phyloP scores from a whole-genome alignment of 2,797 vertebrate genomes.

The Ceyx erithaca region DNA sequence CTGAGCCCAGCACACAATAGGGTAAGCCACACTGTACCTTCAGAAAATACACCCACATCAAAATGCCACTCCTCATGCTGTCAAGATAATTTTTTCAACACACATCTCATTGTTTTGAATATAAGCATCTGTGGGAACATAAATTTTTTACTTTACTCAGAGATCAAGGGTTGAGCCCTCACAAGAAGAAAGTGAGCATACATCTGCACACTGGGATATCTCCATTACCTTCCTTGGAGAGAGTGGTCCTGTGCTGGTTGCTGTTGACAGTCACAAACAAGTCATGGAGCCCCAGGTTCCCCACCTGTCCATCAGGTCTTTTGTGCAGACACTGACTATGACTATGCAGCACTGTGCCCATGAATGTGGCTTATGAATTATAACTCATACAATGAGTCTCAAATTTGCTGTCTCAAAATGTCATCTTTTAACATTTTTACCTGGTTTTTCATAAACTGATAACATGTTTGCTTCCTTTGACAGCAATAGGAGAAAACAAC shows the following conservation, averaged over 20 bases:
- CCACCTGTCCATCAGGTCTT: neutral
- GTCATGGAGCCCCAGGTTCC: neutral
- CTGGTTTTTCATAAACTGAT: neutral
- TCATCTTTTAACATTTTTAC: neutral
- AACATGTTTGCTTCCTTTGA: neutral
- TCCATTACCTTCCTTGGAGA: neutral
- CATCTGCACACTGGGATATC: accelerated
- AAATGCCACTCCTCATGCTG: neutral
- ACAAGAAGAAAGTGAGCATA: neutral
- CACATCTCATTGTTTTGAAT: neutral
- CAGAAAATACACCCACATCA: neutral
- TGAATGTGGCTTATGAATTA: accelerated
- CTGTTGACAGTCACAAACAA: accelerated
- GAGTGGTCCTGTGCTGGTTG: neutral
- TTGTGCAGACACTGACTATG: neutral
- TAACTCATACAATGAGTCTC: neutral
- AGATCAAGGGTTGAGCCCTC: neutral
- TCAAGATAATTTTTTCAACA: neutral
- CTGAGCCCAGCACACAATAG: accelerated
- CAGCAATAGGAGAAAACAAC: neutral
- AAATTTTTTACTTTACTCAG: neutral
- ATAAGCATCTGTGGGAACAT: no score
- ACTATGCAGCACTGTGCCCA: neutral
- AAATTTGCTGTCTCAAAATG: neutral
- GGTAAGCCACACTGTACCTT: accelerated